Conservation (phyloP, 2,113 vertebrate species). For the Zosterops pallidus region DNA sequence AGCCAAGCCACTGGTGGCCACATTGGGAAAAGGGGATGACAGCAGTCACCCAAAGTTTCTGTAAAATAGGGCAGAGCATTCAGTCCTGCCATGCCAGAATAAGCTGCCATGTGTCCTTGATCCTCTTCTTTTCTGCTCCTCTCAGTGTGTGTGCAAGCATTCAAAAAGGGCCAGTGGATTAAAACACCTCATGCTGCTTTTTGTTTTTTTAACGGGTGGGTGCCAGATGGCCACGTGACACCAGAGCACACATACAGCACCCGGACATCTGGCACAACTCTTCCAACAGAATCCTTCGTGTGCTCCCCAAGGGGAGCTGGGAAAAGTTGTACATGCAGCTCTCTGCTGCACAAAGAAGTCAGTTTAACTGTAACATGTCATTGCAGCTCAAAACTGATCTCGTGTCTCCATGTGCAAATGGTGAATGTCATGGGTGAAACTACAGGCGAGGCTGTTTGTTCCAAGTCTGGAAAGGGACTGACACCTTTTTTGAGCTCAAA, state of each 20-base stretch:
- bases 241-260: accelerated
- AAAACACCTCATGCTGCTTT: not conserved
- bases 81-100: not conserved
- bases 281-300: not conserved
- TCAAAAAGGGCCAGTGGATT: not conserved
- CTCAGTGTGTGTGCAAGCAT: not conserved
- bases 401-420: not conserved
- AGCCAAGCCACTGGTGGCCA: not conserved
- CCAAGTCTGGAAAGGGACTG: not conserved
- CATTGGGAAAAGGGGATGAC: not conserved
- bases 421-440: not conserved
- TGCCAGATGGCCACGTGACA: not conserved
- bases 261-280: not conserved
- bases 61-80: not conserved
- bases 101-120: not conserved
- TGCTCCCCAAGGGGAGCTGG: not conserved
- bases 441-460: not conserved
- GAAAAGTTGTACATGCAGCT: not conserved
- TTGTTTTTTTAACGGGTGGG: not conserved
- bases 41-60: not conserved
- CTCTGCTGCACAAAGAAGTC: not conserved
- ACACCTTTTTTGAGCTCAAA: not conserved
- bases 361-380: not conserved
- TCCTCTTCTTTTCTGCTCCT: not conserved
- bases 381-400: not conserved